These are phyloP conservation scores for Rhinoptilus africanus DNA, from an alignment of 2,113 vertebrate genomes.

Conservation along the genomic window DNA sequence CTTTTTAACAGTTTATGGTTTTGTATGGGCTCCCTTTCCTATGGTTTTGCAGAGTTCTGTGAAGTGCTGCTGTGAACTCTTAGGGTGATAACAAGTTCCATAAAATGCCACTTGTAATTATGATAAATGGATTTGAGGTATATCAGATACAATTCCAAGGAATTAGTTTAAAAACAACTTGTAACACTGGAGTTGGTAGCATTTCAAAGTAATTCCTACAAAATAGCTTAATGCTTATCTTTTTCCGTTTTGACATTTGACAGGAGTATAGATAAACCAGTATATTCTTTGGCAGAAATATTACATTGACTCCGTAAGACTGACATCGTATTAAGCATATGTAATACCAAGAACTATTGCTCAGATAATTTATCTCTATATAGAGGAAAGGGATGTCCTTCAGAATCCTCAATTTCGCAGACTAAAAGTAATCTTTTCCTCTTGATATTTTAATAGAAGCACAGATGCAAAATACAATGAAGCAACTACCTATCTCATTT, in stretches of 20 bases:
- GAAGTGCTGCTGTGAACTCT: background rate
- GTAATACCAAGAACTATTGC: background rate
- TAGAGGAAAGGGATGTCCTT: background rate
- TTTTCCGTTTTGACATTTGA: background rate
- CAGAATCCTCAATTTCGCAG: background rate
- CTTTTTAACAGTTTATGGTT: background rate
- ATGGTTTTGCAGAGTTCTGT: background rate
- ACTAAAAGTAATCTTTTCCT: background rate
- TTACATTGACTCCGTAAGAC: background rate
- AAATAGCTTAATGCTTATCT: background rate
- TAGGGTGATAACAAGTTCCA: background rate
- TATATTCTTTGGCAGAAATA: background rate
- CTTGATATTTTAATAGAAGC: background rate
- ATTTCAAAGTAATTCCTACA: background rate
- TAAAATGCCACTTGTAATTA: background rate
- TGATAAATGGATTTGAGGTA: background rate
- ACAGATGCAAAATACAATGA: background rate
- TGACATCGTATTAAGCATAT: background rate
- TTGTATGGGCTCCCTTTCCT: background rate
- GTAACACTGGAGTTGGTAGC: background rate
- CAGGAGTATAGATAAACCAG: background rate
- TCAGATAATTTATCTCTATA: background rate
- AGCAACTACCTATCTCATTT: background rate
- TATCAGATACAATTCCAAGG: background rate
- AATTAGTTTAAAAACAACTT: background rate